Percentiles rank a stretch among this genome's conserved stretches.
Evolutionary conservation across 2,797 vertebrate species (phyloP).

Genomic region (Trachurus trachurus): DNA sequence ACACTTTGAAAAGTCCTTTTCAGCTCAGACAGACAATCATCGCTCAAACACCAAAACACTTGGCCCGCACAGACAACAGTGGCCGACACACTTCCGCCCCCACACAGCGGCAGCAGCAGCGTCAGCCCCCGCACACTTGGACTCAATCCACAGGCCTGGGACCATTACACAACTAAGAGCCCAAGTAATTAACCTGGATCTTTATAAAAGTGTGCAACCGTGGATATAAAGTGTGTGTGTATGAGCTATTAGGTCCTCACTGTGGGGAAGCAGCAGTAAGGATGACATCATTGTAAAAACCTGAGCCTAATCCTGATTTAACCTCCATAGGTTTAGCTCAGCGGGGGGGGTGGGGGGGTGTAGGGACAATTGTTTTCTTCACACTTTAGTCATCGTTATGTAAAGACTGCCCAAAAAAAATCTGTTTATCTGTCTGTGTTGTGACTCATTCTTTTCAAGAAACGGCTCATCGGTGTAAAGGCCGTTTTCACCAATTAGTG

Average conservation of each 20-base stretch:
- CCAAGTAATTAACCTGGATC: constrained; percentile 73
- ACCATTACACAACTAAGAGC: constrained; percentile 72
- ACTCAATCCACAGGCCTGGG: constrained; percentile 60
- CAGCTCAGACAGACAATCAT: constrained; percentile 41
- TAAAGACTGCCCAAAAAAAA: not conserved
- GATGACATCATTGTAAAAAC: constrained; percentile 76
- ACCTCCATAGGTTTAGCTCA: constrained; percentile 55
- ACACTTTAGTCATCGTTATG: constrained; percentile 1
- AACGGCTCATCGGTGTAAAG: constrained; percentile 9
- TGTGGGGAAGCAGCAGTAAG: constrained; percentile 28
- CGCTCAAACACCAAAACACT: constrained; percentile 31
- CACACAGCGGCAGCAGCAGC: constrained; percentile 33
- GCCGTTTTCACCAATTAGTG: not conserved
- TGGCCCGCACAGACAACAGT: constrained; percentile 28
- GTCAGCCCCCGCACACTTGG: constrained; percentile 54
- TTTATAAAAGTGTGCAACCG: constrained; percentile 35
- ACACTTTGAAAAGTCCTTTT: constrained; percentile 28
- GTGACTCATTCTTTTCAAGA: constrained; percentile 26
- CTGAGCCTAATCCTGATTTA: constrained; percentile 70
- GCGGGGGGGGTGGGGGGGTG: constrained; percentile 1
- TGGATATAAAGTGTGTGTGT: constrained; percentile 9
- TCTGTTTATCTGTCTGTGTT: constrained; percentile 5
- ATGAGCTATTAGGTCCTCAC: constrained; percentile 22
- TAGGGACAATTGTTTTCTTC: constrained; percentile 11
- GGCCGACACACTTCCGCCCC: constrained; percentile 39